Conservation (phyloP, 1,140 invertebrate genomes). For the Apocrypta bakeri region DNA sequence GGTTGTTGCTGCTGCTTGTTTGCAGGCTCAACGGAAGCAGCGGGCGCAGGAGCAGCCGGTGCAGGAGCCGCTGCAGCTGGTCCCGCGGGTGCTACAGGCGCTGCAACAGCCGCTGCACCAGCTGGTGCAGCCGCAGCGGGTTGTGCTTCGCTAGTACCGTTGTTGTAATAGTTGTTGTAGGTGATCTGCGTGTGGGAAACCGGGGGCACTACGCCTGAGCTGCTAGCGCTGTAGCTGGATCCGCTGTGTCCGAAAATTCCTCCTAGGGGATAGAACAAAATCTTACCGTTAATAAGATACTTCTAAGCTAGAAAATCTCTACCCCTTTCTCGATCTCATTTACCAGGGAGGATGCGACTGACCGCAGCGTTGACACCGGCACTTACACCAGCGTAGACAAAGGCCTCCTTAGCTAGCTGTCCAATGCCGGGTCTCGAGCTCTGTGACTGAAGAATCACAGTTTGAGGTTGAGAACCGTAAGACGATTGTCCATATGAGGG, state of each 20-base stretch:
- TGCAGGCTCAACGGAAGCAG: constrained; percentile 40
- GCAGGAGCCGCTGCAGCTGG: constrained; percentile 48
- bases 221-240: constrained; percentile 41
- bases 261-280: constrained; percentile 49
- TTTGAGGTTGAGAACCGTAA: constrained; percentile 60
- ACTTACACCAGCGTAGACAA: constrained; percentile 70
- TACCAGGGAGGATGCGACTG: constrained; percentile 66
- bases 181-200: constrained; percentile 67
- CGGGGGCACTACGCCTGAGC: constrained; percentile 55
- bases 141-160: constrained; percentile 56
- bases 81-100: constrained; percentile 53
- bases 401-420: constrained; percentile 71
- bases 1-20: constrained; percentile 43
- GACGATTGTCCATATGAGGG: constrained; percentile 59
- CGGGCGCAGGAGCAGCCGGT: constrained; percentile 32
- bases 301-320: not conserved
- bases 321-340: too few species aligned
- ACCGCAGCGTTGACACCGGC: constrained; percentile 71
- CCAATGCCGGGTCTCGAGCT: constrained; percentile 68
- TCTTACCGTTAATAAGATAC: not conserved
- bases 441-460: constrained; percentile 61
- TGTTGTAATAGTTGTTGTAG: constrained; percentile 72
- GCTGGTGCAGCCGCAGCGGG: constrained; percentile 29
- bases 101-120: not conserved
- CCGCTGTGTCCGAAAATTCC: constrained; percentile 68